phyloP scores from a whole-genome alignment of 1,140 invertebrate species.

The Brachionus manjavacas region DNA sequence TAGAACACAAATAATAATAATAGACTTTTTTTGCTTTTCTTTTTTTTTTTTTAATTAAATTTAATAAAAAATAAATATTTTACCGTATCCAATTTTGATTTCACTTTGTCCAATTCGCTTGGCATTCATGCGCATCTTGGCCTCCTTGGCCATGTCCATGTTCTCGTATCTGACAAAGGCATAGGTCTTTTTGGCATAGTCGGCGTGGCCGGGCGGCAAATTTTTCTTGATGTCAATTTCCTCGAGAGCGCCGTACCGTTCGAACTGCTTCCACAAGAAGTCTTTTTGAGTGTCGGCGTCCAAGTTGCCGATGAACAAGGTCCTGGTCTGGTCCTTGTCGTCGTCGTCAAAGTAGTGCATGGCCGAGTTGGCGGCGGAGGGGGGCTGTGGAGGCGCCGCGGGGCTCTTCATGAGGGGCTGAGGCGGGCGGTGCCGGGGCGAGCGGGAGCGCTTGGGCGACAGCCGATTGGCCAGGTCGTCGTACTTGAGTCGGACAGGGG shows the following conservation, averaged over 20 bases:
- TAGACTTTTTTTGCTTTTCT: too few relatives aligned
- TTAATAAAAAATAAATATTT: not conserved
- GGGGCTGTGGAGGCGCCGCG: not conserved
- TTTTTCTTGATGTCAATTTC: slow-evolving; percentile 27
- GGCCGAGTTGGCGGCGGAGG: not conserved
- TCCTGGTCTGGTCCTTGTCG: slow-evolving; percentile 34
- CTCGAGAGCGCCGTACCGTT: slow-evolving; percentile 11
- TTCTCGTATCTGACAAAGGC: slow-evolving; percentile 31
- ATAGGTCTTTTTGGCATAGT: slow-evolving; percentile 12
- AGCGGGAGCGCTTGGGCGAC: not conserved
- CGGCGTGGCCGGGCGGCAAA: not conserved
- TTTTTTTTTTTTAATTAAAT: not conserved
- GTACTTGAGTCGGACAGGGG: not conserved
- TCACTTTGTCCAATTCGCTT: slow-evolving; percentile 9
- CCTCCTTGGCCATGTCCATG: slow-evolving; percentile 39
- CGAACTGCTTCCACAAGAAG: not conserved
- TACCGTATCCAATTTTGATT: slow-evolving; percentile 42
- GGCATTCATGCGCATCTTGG: slow-evolving; percentile 9
- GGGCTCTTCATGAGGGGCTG: not conserved
- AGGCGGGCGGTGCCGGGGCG: not conserved
- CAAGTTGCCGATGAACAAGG: slow-evolving; percentile 32
- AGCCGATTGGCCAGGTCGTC: not conserved
- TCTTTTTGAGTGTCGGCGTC: not conserved
- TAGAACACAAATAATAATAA: not conserved
- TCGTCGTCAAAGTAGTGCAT: slow-evolving; percentile 38